Evolutionary conservation across 2,113 vertebrate genomes (phyloP), one percentile per base, ranked within the genome.

Genomic region (Cyanoderma ruficeps): DNA sequence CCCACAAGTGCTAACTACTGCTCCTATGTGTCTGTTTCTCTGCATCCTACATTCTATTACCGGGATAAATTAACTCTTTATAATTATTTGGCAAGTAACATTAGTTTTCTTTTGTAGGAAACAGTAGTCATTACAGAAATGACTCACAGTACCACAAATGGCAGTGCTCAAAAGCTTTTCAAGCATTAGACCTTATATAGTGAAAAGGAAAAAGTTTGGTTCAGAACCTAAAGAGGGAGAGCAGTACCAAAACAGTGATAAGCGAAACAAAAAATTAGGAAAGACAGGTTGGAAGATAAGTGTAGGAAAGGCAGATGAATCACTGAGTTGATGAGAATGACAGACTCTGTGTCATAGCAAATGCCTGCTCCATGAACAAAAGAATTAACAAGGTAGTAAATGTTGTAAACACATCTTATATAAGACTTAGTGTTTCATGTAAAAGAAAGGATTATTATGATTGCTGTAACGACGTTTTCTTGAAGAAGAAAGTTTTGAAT

Each of bases 251-350:
- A 90, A 71, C 68, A 71, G 49, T 57, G 76, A 53, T 56, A 94
- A 80, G 35, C 22, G 69, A 59, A 93, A 92, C 57, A 95, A 91
- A 89, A 84, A 80, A 82, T 75, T n/a, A 89, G 59, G 87, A 41
- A 65, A 77, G 72, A 80, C 25, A 70, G 13, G 15, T 85, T 89
- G 72, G 72, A 85, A 93, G 77, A n/a, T 46, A 76, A 92, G 56
- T 89, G 82, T 88, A 89, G 92, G 71, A 93, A 93, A 94, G 92
- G 84, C 81, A 68, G 55, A 91, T 96, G 91, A 94, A 82, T 87
- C 63, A 88, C 65, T 0, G 13, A 68, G 37, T 86, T 91, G 71
- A 68, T 84, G 53, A 64, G 88, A 76, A 82, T 90, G 83, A 83
- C 87, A 94, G 85, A 68, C 39, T 87, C 20, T 3, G 76, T 89